Percentiles rank a stretch among this genome's conserved stretches.
These are phyloP conservation scores for Diadema setosum DNA, from an alignment of 35 echinoderm and acorn worm genomes.

Conservation along the genomic window DNA sequence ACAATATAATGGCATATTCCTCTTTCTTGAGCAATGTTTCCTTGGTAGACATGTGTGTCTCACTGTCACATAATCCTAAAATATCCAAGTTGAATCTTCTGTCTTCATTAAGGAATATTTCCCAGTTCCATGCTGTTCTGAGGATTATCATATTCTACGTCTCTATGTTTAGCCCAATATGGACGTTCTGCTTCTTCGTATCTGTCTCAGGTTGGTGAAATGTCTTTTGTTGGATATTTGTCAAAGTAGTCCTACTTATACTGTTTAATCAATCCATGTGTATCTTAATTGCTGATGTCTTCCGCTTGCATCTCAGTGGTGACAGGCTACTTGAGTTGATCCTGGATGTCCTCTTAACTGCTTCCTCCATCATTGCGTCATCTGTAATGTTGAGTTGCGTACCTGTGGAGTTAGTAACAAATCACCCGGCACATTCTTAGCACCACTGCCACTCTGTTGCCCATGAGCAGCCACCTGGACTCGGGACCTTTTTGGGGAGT, in stretches of 20 bases:
- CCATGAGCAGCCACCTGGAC: slow-evolving; percentile 23
- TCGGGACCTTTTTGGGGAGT: neutral
- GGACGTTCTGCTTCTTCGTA: neutral
- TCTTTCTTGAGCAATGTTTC: neutral
- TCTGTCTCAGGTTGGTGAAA: neutral
- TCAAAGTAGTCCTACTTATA: neutral
- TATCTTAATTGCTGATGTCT: neutral
- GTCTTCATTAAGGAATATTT: neutral
- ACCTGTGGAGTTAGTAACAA: neutral
- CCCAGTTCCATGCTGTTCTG: neutral
- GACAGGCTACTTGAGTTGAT: neutral
- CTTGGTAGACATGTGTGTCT: neutral
- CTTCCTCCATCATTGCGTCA: neutral
- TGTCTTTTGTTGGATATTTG: neutral
- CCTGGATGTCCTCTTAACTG: neutral
- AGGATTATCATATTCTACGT: slow-evolving; percentile 21
- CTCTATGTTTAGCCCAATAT: neutral
- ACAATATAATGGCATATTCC: slow-evolving; percentile 1
- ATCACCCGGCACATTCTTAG: slow-evolving; percentile 18
- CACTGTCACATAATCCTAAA: neutral
- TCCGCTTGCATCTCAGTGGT: neutral
- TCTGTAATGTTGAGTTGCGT: neutral
- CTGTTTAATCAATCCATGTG: neutral
- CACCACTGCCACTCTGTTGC: slow-evolving; percentile 27
- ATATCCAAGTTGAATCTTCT: neutral